Evolutionary conservation across 2,797 vertebrate species (phyloP), one percentile per base, ranked within the genome.

Genomic region (Manis pentadactyla): DNA sequence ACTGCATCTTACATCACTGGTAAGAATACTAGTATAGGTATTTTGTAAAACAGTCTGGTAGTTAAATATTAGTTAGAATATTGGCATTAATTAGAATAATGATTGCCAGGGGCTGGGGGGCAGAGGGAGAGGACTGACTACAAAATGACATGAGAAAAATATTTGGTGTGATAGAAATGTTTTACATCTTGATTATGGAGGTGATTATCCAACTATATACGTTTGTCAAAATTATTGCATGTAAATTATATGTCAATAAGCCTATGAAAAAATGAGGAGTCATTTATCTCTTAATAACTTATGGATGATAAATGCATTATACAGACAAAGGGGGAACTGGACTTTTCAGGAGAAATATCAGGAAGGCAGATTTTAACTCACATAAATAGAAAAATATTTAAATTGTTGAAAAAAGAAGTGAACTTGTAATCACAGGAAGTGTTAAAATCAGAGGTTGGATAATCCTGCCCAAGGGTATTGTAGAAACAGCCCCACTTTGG

Each of bases 301-400:
- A 74, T 64, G 23, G 61, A 77, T 78, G 34, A 69, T 25, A 91
- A 92, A 78, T 51, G 29, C 12, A 57, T 39, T 37, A 73, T 39
- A n/a, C 34, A 66, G 8, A 63, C 49, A 87, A 71, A 92, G 34
- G 21, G 10, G 1, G 27, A 79, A 90, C 31, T 88, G 53, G 87
- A 64, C 90, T 31, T 79, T 39, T 73, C 59, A 61, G 83, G 13
- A 18, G 51, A 90, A 83, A 75, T 63, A 64, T 39, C n/a, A 92
- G 68, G 53, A 95, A 95, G 49, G 63, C 27, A 95, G 29, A 90
- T 90, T 95, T 84, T 90, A 25, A 93, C 21, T 74, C 4, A 57
- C 19, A 49, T 37, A 81, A 93, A 83, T 3, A 75, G 75, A 81
- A 94, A 75, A 69, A 79, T 51, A 51, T 31, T 75, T 3, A 77